phyloP scores from a whole-genome alignment of 2,888 invertebrate genomes.

The Choristoneura rosaceana region DNA sequence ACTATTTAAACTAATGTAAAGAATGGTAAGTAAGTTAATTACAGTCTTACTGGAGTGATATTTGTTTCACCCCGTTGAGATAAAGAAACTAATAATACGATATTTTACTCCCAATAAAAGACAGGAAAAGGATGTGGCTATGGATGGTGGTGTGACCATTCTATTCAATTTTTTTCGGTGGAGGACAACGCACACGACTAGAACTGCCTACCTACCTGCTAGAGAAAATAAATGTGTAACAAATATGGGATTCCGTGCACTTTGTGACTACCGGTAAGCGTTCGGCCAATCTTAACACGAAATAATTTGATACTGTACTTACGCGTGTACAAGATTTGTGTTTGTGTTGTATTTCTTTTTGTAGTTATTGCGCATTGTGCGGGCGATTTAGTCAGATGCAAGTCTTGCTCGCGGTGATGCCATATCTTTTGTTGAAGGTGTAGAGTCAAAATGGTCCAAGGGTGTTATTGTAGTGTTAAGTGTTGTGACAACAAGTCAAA shows the following conservation, averaged over 20 bases:
- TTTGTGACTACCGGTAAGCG: neutral
- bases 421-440: too few relatives aligned
- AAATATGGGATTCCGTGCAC: neutral
- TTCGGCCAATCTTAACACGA: neutral
- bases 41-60: neutral
- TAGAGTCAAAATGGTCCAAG: too few relatives aligned
- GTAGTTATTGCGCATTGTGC: too few relatives aligned
- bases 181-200: neutral
- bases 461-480: too few relatives aligned
- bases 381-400: too few relatives aligned
- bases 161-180: conserved; percentile 25
- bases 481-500: too few relatives aligned
- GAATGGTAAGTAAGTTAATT: too few relatives aligned
- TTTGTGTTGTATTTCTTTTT: neutral
- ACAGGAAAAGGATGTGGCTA: neutral
- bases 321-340: too few relatives aligned
- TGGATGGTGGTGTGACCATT: conserved; percentile 14
- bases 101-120: neutral
- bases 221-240: neutral
- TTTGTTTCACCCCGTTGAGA: neutral
- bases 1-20: too few relatives aligned
- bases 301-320: neutral
- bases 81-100: neutral
- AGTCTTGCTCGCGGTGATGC: neutral
- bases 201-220: conserved; percentile 24